phyloP scores from a whole-genome alignment of 2,113 vertebrate species.

The Petrocephalus microphthalmus region DNA sequence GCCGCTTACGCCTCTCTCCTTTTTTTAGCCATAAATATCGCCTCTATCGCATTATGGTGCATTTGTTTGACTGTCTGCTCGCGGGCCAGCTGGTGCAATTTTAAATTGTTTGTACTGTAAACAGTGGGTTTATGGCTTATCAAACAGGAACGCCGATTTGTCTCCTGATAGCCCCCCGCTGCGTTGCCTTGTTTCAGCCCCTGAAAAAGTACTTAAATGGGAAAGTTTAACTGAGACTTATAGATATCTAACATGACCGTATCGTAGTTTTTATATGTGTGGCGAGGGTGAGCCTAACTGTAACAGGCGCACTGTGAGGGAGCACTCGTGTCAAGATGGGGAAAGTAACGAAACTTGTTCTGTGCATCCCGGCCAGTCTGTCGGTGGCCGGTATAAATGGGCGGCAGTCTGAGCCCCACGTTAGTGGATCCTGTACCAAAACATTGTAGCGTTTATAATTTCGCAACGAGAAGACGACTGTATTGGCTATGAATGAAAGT shows the following conservation, averaged over 20 bases:
- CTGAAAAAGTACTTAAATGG: not conserved
- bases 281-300: not conserved
- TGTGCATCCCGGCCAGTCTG: not conserved
- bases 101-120: conserved; percentile 3
- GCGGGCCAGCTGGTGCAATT: not conserved
- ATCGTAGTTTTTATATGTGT: not conserved
- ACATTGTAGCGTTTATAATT: not conserved
- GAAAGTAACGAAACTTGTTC: not conserved
- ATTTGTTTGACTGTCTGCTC: not conserved
- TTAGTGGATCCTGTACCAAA: not conserved
- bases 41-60: not conserved
- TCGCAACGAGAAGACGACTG: too few species aligned
- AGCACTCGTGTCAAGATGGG: not conserved
- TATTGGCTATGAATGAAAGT: too few species aligned
- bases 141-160: not conserved
- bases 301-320: not conserved
- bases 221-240: not conserved
- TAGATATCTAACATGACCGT: not conserved
- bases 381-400: not conserved
- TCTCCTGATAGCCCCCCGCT: not conserved
- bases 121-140: not conserved
- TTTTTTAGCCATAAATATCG: not conserved
- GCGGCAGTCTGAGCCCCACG: not conserved
- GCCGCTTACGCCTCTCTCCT: not conserved
- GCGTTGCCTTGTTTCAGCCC: not conserved